Conservation (phyloP, 2,888 invertebrate species). For the Stenolophus ochropezus region DNA sequence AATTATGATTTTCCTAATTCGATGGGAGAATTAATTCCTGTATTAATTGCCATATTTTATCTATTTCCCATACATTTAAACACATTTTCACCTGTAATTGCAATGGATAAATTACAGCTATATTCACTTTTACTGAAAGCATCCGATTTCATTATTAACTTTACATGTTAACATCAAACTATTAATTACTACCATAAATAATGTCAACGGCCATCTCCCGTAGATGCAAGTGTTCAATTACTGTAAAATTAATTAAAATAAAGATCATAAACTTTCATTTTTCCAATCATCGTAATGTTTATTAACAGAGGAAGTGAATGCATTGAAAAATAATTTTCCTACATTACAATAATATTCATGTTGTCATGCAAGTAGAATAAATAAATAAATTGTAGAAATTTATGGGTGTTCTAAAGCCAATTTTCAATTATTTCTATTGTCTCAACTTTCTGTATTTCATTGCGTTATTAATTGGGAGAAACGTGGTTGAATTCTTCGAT, state of each 20-base stretch:
- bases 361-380: too few relatives aligned
- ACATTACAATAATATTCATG: too few relatives aligned
- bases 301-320: too few relatives aligned
- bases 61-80: slow-evolving; percentile 4
- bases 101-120: not conserved
- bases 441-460: not conserved
- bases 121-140: not conserved
- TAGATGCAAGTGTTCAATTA: not conserved
- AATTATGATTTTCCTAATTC: slow-evolving; percentile 34
- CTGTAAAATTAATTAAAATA: not conserved
- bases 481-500: not conserved
- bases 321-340: too few relatives aligned
- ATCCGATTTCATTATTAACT: not conserved
- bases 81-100: not conserved
- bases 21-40: not conserved
- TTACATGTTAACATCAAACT: not conserved
- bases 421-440: not conserved
- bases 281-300: not conserved
- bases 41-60: not conserved
- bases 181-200: not conserved
- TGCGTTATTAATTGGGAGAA: not conserved
- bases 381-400: too few relatives aligned
- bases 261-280: slow-evolving; percentile 6
- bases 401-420: too few relatives aligned
- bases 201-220: not conserved